Conservation (phyloP, 1,140 invertebrate species). For the Brachionus asplanchnoidis region DNA sequence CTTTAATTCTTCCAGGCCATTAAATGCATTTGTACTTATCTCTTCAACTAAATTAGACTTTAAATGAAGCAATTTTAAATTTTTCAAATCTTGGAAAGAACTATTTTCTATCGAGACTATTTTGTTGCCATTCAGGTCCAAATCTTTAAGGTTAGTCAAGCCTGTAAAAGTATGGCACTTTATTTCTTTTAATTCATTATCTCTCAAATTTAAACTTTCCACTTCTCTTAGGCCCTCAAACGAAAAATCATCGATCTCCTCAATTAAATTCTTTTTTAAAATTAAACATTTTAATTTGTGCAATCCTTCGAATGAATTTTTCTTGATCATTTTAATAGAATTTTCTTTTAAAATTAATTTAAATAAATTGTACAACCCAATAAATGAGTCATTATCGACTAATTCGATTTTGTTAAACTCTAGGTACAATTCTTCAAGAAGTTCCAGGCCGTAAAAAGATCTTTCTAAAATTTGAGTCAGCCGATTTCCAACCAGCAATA, state of each 20-base stretch:
- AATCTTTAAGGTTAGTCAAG: neutral
- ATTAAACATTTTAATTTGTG: conserved; percentile 21
- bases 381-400: neutral
- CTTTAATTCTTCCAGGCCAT: neutral
- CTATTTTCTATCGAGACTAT: neutral
- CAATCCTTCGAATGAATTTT: conserved; percentile 16
- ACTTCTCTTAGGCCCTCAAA: neutral
- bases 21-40: neutral
- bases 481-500: neutral
- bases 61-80: neutral
- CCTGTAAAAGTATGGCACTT: neutral
- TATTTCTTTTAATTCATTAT: neutral
- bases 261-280: neutral
- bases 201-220: conserved; percentile 8
- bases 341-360: conserved; percentile 23
- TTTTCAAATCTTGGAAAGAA: neutral
- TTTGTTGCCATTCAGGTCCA: neutral
- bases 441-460: neutral
- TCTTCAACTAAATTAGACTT: neutral
- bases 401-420: neutral
- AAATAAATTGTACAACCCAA: neutral
- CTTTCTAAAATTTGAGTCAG: neutral
- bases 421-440: neutral
- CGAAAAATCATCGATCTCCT: neutral
- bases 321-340: neutral